Base-by-base conservation (phyloP, 2,113 vertebrate genomes). In the Pollachius pollachius region DNA sequence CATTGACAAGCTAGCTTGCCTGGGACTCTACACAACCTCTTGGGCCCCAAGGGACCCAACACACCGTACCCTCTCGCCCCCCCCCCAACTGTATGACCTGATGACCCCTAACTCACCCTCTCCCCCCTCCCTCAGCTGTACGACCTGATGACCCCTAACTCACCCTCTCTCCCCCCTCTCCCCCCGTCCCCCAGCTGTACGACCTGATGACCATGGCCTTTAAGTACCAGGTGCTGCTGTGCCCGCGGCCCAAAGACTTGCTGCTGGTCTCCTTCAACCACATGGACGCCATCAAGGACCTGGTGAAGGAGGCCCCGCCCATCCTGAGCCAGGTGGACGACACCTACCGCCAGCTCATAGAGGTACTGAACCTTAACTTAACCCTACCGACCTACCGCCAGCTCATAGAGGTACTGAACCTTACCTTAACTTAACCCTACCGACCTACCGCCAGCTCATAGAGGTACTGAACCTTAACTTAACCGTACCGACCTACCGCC, bases 181-280 rank as follows among this genome's bases (percentile, higher is more conserved):
- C 59, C n/a, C 8, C n/a, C 8, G 54, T 8, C 84, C 72, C 77
- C 48, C 91, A 99, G 97, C 95, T 99, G 0, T 99, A 98, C 23
- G 97, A 99, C 83, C 90, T 99, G 78, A 99, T 99, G 97, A 99
- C 97, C 0, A 99, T 99, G 97, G 97, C 97, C 66, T 98, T 99
- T 90, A 99, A 99, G 84, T 98, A 99, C 83, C 97, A 99, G 90
- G 95, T 99, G 30, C 87, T 99, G 65, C 90, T 99, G 61, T 98
- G 97, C 75, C 94, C 95, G 59, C 92, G 96, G 4, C 96, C 97
- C 59, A 98, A 93, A 78, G 97, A 99, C 85, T 87, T 99, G 18
- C 89, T 99, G 66, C 94, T 99, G 15, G 92, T 99, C 79, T 97
- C 97, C 0, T 98, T 97, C 88, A 99, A 98, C 83, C 97, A 99